Conservation (phyloP, 2,797 vertebrate genomes). For the Zalophus californianus region DNA sequence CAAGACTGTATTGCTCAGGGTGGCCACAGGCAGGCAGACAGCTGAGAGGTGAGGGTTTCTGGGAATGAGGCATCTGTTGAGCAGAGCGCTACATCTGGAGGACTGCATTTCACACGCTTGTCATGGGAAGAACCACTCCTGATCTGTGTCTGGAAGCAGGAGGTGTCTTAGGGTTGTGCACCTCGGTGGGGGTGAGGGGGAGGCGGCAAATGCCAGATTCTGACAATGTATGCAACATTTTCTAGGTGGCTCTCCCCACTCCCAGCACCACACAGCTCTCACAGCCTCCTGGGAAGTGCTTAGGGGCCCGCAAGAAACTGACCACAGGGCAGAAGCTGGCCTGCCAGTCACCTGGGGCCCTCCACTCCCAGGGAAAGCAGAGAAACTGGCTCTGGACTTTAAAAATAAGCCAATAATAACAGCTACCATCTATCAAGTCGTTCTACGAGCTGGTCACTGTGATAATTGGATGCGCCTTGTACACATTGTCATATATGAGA, state of each 20-base stretch:
- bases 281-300: not conserved
- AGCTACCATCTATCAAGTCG: not conserved
- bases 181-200: not conserved
- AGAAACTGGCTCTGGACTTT: not conserved
- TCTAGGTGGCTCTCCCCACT: not conserved
- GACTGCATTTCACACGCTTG: not conserved
- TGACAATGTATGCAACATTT: not conserved
- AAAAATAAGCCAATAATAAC: conserved; percentile 12
- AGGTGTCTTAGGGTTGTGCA: not conserved
- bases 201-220: not conserved
- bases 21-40: not conserved
- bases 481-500: not conserved
- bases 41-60: not conserved
- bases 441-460: not conserved
- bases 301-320: not conserved
- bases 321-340: not conserved
- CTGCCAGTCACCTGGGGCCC: not conserved
- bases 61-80: not conserved
- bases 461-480: not conserved
- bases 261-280: not conserved
- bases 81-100: not conserved
- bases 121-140: not conserved
- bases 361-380: not conserved
- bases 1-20: not conserved
- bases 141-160: not conserved